phyloP scores from a whole-genome alignment of 1,140 invertebrate genomes.

The Tenebrio molitor region DNA sequence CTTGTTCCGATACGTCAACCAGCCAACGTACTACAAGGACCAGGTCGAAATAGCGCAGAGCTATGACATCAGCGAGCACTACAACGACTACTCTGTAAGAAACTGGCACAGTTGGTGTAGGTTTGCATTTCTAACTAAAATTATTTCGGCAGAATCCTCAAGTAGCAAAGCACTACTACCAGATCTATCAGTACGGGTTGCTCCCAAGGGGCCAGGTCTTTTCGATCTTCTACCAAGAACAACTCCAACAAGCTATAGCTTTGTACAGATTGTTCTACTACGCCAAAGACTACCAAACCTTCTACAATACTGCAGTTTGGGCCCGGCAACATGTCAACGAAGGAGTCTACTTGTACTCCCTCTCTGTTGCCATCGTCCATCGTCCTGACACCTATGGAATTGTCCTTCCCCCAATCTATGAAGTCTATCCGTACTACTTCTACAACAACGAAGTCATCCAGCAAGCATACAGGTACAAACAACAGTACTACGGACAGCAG shows the following conservation, averaged over 20 bases:
- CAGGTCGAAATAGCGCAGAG: conserved; percentile 69
- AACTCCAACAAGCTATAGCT: conserved; percentile 73
- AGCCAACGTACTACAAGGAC: conserved; percentile 68
- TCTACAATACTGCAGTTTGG: conserved; percentile 74
- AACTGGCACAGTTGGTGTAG: too few relatives aligned
- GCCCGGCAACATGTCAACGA: conserved; percentile 75
- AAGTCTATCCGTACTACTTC: conserved; percentile 77
- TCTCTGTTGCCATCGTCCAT: conserved; percentile 73
- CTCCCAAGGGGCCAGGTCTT: conserved; percentile 74
- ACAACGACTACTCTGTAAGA: conserved; percentile 68
- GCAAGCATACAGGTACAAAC: conserved; percentile 71
- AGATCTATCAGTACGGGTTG: conserved; percentile 70
- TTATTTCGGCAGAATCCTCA: conserved; percentile 65
- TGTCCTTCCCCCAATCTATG: conserved; percentile 75
- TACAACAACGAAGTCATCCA: conserved; percentile 73
- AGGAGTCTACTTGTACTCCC: conserved; percentile 75
- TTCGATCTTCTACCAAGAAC: conserved; percentile 72
- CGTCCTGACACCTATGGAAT: conserved; percentile 73
- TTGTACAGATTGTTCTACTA: conserved; percentile 79
- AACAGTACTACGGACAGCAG: conserved; percentile 63
- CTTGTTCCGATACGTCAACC: conserved; percentile 74
- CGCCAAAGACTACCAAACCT: conserved; percentile 75
- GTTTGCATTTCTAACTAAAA: conserved; percentile 12
- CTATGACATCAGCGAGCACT: conserved; percentile 70
- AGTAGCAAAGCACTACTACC: conserved; percentile 73